Evolutionary conservation across 1,140 invertebrate species (phyloP).

Genomic region (Drosophila jambulina): DNA sequence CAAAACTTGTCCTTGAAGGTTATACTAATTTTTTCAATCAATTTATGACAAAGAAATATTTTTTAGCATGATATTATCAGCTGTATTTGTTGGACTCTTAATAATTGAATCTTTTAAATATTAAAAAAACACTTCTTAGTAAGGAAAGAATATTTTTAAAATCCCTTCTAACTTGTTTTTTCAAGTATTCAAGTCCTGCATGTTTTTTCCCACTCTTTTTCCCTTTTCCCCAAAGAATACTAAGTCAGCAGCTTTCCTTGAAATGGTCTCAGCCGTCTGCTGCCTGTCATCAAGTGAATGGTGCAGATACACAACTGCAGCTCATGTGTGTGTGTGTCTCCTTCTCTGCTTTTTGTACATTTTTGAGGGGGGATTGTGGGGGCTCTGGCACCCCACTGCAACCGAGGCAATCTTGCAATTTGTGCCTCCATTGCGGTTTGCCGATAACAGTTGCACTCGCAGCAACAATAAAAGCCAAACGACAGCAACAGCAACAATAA

Average conservation of each 20-base stretch:
- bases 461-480: slow-evolving; percentile 44
- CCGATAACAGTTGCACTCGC: slow-evolving; percentile 51
- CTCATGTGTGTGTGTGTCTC: slow-evolving; percentile 6
- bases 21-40: no score
- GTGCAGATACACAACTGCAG: slow-evolving; percentile 32
- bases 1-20: no score
- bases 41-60: no score
- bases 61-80: no score
- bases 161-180: not conserved
- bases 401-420: slow-evolving; percentile 48
- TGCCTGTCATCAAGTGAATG: slow-evolving; percentile 30
- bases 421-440: slow-evolving; percentile 60
- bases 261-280: slow-evolving; percentile 21
- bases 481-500: slow-evolving; percentile 55
- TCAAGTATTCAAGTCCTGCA: not conserved
- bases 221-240: not conserved
- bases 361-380: not conserved
- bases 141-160: not conserved
- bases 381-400: not conserved
- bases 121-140: no score
- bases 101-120: no score
- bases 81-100: no score
- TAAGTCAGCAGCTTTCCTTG: slow-evolving; percentile 35
- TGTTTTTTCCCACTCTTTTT: no score
- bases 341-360: not conserved